These are phyloP conservation scores for Eupithecia centaureata DNA, from an alignment of 2,888 invertebrate species.

Conservation along the genomic window DNA sequence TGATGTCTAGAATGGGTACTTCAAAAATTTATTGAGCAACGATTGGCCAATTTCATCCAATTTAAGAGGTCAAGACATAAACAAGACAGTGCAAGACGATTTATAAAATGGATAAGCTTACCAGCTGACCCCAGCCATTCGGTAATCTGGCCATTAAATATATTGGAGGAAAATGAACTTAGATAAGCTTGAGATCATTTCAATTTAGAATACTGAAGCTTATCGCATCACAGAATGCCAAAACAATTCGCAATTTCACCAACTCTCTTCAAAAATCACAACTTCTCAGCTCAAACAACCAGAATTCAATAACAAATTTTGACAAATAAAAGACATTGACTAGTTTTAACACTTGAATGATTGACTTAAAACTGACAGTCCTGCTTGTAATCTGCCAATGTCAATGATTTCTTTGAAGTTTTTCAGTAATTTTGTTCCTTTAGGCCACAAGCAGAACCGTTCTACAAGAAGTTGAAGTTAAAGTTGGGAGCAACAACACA, in stretches of 20 bases:
- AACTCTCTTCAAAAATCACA: constrained; percentile 16
- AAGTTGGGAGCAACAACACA: too few species aligned
- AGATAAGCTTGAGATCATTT: constrained; percentile 57
- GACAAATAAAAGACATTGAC: constrained; percentile 2
- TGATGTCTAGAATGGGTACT: constrained; percentile 1
- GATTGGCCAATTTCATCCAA: constrained; percentile 70
- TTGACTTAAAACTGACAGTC: neutral
- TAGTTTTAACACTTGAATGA: neutral
- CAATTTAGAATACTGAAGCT: constrained; percentile 43
- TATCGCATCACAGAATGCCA: constrained; percentile 45
- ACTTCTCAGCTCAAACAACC: constrained; percentile 15
- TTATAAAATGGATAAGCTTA: constrained; percentile 57
- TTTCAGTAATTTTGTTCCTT: too few species aligned
- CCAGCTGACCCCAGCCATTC: constrained; percentile 85
- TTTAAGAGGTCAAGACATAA: constrained; percentile 66
- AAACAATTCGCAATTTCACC: constrained; percentile 7
- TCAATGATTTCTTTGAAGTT: neutral
- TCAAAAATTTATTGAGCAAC: constrained; percentile 46
- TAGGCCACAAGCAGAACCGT: too few species aligned
- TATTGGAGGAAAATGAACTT: constrained; percentile 59
- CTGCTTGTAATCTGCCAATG: neutral
- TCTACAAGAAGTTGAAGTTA: too few species aligned
- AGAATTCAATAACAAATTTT: constrained; percentile 14
- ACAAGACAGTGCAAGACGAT: constrained; percentile 63
- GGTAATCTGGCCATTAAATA: constrained; percentile 81